Conservation (phyloP, 2,113 vertebrate species). For the Ctenomys sociabilis region DNA sequence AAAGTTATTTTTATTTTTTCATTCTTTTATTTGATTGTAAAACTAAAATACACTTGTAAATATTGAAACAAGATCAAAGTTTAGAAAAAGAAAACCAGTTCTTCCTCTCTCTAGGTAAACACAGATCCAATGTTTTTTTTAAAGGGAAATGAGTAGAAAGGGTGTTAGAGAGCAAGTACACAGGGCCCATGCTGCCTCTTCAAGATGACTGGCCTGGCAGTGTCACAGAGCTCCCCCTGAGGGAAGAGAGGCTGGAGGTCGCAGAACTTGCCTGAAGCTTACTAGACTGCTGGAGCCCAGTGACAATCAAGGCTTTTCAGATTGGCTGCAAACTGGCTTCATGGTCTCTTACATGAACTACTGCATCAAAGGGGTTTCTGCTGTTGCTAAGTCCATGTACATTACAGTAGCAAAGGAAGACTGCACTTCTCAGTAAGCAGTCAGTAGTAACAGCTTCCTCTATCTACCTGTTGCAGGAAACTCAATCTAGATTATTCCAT, state of each 20-base stretch:
- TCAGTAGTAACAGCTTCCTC: not conserved
- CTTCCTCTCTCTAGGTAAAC: not conserved
- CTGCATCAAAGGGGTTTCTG: not conserved
- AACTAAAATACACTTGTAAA: constrained; percentile 18
- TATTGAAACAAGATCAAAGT: constrained; percentile 30
- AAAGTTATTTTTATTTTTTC: not conserved
- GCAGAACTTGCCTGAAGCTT: not conserved
- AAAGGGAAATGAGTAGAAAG: not conserved
- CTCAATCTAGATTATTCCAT: not conserved
- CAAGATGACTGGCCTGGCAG: not conserved
- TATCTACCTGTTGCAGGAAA: not conserved
- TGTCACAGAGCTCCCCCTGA: not conserved
- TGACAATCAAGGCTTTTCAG: not conserved
- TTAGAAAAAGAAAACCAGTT: not conserved
- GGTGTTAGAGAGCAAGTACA: not conserved
- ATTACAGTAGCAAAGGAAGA: not conserved
- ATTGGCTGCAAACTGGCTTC: not conserved
- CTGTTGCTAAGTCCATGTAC: not conserved
- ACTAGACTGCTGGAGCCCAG: not conserved
- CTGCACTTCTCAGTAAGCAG: not conserved
- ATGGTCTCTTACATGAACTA: not conserved
- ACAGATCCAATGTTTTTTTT: not conserved
- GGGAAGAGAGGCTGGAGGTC: not conserved
- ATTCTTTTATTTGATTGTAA: not conserved
- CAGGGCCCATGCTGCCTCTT: not conserved